Percentiles rank a stretch among this genome's conserved stretches.
Conservation (phyloP, 2,888 invertebrate species). For the Arge pagana region DNA sequence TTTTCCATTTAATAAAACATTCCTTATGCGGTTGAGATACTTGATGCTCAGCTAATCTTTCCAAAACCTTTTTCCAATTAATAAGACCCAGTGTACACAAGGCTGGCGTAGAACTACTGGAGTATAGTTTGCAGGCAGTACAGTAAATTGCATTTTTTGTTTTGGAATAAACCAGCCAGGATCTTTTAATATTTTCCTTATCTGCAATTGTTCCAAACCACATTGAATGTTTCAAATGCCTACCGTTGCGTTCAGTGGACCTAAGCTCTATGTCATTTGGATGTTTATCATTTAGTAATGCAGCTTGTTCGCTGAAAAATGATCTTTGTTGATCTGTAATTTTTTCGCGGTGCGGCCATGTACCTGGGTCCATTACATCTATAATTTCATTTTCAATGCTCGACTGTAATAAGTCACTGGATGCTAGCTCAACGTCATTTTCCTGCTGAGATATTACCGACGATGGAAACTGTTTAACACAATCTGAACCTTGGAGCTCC, state of each 20-base stretch:
- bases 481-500: too few relatives aligned
- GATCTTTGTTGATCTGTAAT: too few relatives aligned
- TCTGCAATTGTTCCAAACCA: slow-evolving; percentile 35
- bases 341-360: too few relatives aligned
- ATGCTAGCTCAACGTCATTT: too few relatives aligned
- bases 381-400: too few relatives aligned
- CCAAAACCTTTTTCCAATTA: slow-evolving; percentile 34
- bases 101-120: slow-evolving; percentile 25
- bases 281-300: slow-evolving; percentile 33
- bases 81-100: slow-evolving; percentile 26
- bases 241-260: slow-evolving; percentile 32
- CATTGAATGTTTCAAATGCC: slow-evolving; percentile 35
- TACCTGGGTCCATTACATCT: too few relatives aligned
- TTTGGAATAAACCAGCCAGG: slow-evolving; percentile 35
- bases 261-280: slow-evolving; percentile 34
- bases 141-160: slow-evolving; percentile 35
- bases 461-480: too few relatives aligned
- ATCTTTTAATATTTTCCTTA: slow-evolving; percentile 35
- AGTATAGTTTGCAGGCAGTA: slow-evolving; percentile 32
- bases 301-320: slow-evolving; percentile 1
- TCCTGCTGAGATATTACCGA: too few relatives aligned
- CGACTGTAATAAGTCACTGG: too few relatives aligned
- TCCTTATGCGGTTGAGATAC: slow-evolving; percentile 34
- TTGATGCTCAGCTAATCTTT: slow-evolving; percentile 32
- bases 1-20: slow-evolving; percentile 33